Percentiles rank a stretch among this genome's conserved stretches.
Conservation (phyloP, 2,888 invertebrate genomes). For the Drosophila cracens region DNA sequence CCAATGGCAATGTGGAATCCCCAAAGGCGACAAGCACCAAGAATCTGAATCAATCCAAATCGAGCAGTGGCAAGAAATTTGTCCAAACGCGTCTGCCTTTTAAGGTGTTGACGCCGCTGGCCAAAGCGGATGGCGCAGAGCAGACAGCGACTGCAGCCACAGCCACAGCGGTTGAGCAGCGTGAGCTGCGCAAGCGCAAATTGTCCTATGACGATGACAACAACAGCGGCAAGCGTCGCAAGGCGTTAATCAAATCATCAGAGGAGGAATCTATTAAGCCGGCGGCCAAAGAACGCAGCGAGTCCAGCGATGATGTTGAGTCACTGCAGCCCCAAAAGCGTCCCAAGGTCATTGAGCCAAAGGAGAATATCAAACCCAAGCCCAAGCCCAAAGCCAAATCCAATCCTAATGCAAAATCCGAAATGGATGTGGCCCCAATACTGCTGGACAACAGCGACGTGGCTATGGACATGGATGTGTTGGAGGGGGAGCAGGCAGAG, state of each 20-base stretch:
- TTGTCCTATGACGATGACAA: slow-evolving; percentile 70
- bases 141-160: slow-evolving; percentile 36
- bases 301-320: slow-evolving; percentile 78
- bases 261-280: slow-evolving; percentile 1
- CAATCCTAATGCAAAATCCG: not conserved
- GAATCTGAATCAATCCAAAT: slow-evolving; percentile 41
- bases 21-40: slow-evolving; percentile 49
- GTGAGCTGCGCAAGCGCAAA: slow-evolving; percentile 77
- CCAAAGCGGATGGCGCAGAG: slow-evolving; percentile 2
- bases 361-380: not conserved
- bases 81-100: slow-evolving; percentile 88
- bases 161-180: slow-evolving; percentile 24
- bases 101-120: slow-evolving; percentile 85
- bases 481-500: slow-evolving; percentile 9
- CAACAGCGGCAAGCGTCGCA: slow-evolving; percentile 71
- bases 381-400: not conserved
- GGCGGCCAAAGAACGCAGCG: slow-evolving; percentile 23
- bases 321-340: slow-evolving; percentile 76
- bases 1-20: slow-evolving; percentile 59
- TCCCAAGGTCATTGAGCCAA: slow-evolving; percentile 47
- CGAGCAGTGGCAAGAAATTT: slow-evolving; percentile 86
- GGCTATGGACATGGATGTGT: slow-evolving; percentile 47
- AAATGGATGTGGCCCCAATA: slow-evolving; percentile 2
- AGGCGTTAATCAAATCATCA: slow-evolving; percentile 42
- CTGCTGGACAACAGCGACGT: slow-evolving; percentile 43